Evolutionary conservation across 2,888 invertebrate species (phyloP).

Genomic region (Phyto melanocephala): DNA sequence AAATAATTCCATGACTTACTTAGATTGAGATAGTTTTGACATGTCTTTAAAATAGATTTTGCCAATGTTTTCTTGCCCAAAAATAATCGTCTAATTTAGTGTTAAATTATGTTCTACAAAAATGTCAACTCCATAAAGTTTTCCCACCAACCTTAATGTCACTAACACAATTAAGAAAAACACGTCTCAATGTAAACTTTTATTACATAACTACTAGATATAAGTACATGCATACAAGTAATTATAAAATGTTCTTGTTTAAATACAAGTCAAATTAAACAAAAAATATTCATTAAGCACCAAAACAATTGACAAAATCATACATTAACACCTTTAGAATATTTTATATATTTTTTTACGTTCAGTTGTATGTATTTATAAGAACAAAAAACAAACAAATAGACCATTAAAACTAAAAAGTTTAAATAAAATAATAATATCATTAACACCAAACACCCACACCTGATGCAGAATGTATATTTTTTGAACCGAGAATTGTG

Average conservation of each 20-base stretch:
- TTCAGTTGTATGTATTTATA: constrained; percentile 8
- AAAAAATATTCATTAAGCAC: constrained; percentile 33
- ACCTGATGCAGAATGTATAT: constrained; percentile 52
- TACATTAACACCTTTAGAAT: constrained; percentile 59
- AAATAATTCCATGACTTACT: no score
- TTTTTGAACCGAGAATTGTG: constrained; percentile 16
- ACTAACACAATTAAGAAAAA: constrained; percentile 43
- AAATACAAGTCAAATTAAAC: constrained; percentile 14
- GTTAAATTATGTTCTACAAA: no score
- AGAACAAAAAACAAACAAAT: constrained; percentile 23
- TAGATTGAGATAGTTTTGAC: no score
- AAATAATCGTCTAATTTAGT: no score
- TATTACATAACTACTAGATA: constrained; percentile 2
- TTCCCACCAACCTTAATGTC: constrained; percentile 41
- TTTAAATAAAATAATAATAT: constrained; percentile 2
- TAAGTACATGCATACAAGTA: background rate
- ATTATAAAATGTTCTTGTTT: constrained; percentile 12
- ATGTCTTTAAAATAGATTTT: no score
- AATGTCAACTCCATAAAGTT: background rate
- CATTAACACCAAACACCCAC: constrained; percentile 40
- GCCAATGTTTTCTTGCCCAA: no score
- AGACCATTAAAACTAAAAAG: constrained; percentile 9
- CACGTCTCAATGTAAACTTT: background rate
- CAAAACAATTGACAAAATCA: constrained; percentile 50
- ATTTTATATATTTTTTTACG: constrained; percentile 15